Evolutionary conservation across 2,797 vertebrate genomes (phyloP).

Genomic region (Clarias laeviceps): DNA sequence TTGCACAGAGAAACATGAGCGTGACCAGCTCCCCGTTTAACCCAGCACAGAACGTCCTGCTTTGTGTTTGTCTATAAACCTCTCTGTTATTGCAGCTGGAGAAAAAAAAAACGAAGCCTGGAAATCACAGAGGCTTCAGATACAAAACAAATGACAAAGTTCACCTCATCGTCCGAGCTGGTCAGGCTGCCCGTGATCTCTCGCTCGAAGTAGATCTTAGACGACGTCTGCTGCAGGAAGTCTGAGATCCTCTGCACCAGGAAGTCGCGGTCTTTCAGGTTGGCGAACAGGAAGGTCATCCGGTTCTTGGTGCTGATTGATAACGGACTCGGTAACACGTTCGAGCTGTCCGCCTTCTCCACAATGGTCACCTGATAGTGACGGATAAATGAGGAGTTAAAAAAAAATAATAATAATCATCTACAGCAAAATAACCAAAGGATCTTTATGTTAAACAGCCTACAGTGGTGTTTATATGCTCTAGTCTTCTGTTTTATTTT

Average conservation of each 20-base stretch:
- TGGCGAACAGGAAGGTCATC: conserved; percentile 98
- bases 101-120: background rate
- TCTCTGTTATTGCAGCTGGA: background rate
- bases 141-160: too few relatives aligned
- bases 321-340: conserved; percentile 91
- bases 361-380: conserved; percentile 90
- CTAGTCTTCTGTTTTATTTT: too few relatives aligned
- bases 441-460: too few relatives aligned
- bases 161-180: conserved; percentile 93
- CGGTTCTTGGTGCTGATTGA: conserved; percentile 98
- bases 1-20: background rate
- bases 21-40: background rate
- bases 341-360: conserved; percentile 97
- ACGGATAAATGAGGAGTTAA: background rate
- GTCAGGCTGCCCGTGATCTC: conserved; percentile 86
- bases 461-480: too few relatives aligned
- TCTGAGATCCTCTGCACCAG: conserved; percentile 97
- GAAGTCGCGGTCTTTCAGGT: conserved; percentile 95
- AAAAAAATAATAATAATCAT: background rate
- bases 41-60: background rate
- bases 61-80: background rate
- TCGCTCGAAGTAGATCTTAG: conserved; percentile 88
- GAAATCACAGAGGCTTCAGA: background rate
- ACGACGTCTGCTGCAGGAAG: conserved; percentile 94
- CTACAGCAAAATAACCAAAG: background rate